Evolutionary conservation across 2,888 invertebrate genomes (phyloP).

Genomic region (Tetragonula carbonaria): DNA sequence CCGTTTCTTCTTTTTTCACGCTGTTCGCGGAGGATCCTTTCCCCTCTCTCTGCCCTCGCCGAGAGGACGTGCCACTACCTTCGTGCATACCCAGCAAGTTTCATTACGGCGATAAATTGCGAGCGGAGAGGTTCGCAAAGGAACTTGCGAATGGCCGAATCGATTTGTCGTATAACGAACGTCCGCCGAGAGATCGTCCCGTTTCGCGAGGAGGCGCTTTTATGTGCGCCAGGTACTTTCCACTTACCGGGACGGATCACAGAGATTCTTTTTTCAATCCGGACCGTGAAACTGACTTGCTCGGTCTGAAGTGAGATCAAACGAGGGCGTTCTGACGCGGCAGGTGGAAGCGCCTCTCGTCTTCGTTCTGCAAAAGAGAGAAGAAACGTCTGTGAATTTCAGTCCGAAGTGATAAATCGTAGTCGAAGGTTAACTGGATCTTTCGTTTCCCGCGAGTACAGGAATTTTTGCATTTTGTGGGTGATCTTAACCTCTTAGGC

Average conservation of each 20-base stretch:
- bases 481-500: too few relatives aligned
- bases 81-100: constrained; percentile 55
- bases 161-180: constrained; percentile 40
- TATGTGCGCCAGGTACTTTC: constrained; percentile 13
- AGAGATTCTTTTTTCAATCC: background rate
- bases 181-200: background rate
- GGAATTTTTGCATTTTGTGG: too few relatives aligned
- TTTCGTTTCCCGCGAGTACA: too few relatives aligned
- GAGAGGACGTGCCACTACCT: background rate
- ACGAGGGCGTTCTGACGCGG: too few relatives aligned
- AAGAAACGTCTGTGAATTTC: background rate
- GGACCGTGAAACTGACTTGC: background rate
- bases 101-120: constrained; percentile 73
- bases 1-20: constrained; percentile 59
- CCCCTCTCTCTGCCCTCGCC: background rate
- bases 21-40: constrained; percentile 52
- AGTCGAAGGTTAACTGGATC: too few relatives aligned
- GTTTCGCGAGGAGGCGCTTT: background rate
- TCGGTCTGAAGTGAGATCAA: background rate
- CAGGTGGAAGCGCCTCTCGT: too few relatives aligned
- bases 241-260: constrained; percentile 5
- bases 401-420: too few relatives aligned
- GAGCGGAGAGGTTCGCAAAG: constrained; percentile 18
- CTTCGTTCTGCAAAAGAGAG: background rate
- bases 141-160: constrained; percentile 46